Evolutionary conservation across 2,888 invertebrate species (phyloP).

Genomic region (Drosophila antonietae): DNA sequence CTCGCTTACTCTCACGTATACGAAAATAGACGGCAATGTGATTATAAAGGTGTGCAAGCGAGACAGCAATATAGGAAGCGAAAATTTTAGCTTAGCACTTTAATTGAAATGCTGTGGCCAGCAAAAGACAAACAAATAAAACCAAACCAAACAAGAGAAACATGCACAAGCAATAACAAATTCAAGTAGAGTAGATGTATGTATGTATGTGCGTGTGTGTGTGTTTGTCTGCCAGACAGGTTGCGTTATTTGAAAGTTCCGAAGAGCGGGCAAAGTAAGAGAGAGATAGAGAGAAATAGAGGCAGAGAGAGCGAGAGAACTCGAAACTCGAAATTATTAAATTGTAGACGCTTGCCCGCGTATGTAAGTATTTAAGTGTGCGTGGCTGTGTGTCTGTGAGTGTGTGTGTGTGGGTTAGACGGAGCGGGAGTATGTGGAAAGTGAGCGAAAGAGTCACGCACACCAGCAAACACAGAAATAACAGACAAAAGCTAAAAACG

Average conservation of each 20-base stretch:
- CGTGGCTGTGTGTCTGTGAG: not conserved
- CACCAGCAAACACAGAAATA: conserved; percentile 36
- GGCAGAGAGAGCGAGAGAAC: not conserved
- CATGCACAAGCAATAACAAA: conserved; percentile 57
- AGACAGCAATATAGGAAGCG: conserved; percentile 66
- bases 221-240: conserved; percentile 54
- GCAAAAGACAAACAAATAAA: conserved; percentile 41
- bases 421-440: conserved; percentile 32
- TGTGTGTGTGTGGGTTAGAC: conserved; percentile 39
- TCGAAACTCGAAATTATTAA: conserved; percentile 71
- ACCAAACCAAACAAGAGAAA: conserved; percentile 42
- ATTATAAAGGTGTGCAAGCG: conserved; percentile 44
- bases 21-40: conserved; percentile 31
- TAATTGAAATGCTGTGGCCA: conserved; percentile 64
- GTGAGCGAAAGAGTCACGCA: conserved; percentile 60
- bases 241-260: conserved; percentile 64
- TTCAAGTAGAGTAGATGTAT: conserved; percentile 38
- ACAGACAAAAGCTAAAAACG: conserved; percentile 71
- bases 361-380: conserved; percentile 24
- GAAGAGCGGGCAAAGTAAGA: conserved; percentile 13
- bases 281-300: conserved; percentile 13
- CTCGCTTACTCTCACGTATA: conserved; percentile 10
- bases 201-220: conserved; percentile 11
- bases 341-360: conserved; percentile 63
- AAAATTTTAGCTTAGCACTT: conserved; percentile 60